Percentiles rank a stretch among this genome's conserved stretches.
These are phyloP conservation scores for Thrips palmi DNA, from an alignment of 1,140 invertebrate genomes.

Conservation along the genomic window DNA sequence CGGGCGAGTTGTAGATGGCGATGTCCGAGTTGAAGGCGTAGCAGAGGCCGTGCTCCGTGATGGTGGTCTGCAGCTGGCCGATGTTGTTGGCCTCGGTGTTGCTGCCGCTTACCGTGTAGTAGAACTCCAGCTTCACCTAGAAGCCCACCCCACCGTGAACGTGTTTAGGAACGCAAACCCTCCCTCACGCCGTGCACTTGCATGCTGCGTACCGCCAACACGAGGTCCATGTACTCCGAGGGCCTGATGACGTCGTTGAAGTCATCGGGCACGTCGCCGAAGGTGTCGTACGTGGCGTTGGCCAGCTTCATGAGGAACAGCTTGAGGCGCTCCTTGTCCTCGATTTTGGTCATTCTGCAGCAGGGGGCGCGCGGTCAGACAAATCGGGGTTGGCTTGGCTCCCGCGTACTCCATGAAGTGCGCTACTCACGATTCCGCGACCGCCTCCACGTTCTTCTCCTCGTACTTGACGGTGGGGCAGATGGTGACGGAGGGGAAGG, in stretches of 20 bases:
- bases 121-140: conserved; percentile 7
- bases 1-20: conserved; percentile 36
- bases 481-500: conserved; percentile 38
- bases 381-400: too few relatives aligned
- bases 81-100: conserved; percentile 10
- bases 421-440: conserved; percentile 20
- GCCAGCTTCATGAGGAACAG: conserved; percentile 21
- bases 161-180: too few relatives aligned
- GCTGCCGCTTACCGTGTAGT: conserved; percentile 14
- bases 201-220: conserved; percentile 25
- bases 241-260: conserved; percentile 28
- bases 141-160: neutral
- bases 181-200: too few relatives aligned
- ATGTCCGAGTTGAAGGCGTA: conserved; percentile 42
- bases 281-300: conserved; percentile 33
- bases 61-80: conserved; percentile 18
- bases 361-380: too few relatives aligned
- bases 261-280: conserved; percentile 28
- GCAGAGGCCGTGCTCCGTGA: conserved; percentile 45
- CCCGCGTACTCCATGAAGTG: neutral
- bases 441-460: conserved; percentile 23
- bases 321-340: too few relatives aligned
- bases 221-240: conserved; percentile 30
- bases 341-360: too few relatives aligned
- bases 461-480: conserved; percentile 22